These are phyloP conservation scores for Chromobotia macracanthus DNA, from an alignment of 2,797 vertebrate genomes.

Conservation along the genomic window DNA sequence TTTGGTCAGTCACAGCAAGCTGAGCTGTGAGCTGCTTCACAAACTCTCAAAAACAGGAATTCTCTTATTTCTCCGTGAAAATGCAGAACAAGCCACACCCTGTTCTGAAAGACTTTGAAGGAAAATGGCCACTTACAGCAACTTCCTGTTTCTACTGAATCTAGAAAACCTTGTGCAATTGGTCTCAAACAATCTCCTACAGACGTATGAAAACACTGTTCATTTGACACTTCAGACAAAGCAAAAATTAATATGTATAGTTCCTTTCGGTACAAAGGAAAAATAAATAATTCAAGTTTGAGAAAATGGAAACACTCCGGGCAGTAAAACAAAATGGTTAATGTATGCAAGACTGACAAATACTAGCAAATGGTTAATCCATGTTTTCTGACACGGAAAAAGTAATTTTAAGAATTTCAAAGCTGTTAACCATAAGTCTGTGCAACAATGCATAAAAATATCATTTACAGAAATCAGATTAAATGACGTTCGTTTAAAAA, in stretches of 20 bases:
- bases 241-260: neutral
- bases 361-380: constrained; percentile 6
- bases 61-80: constrained; percentile 54
- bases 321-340: neutral
- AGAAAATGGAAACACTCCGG: neutral
- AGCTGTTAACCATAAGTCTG: neutral
- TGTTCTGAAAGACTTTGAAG: constrained; percentile 60
- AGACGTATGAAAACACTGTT: neutral
- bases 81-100: constrained; percentile 71
- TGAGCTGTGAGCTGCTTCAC: neutral
- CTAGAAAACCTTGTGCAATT: neutral
- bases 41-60: neutral
- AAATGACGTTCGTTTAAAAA: neutral
- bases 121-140: neutral
- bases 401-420: neutral
- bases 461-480: neutral
- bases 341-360: neutral
- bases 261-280: too few species aligned
- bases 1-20: neutral
- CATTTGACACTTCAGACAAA: neutral
- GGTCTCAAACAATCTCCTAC: constrained; percentile 41
- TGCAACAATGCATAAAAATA: neutral
- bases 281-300: neutral
- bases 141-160: constrained; percentile 55
- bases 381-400: neutral